A percentile compares a stretch with the other conserved stretches of the same genome.
phyloP scores from a whole-genome alignment of 1,140 invertebrate genomes.

The Halictus rubicundus region DNA sequence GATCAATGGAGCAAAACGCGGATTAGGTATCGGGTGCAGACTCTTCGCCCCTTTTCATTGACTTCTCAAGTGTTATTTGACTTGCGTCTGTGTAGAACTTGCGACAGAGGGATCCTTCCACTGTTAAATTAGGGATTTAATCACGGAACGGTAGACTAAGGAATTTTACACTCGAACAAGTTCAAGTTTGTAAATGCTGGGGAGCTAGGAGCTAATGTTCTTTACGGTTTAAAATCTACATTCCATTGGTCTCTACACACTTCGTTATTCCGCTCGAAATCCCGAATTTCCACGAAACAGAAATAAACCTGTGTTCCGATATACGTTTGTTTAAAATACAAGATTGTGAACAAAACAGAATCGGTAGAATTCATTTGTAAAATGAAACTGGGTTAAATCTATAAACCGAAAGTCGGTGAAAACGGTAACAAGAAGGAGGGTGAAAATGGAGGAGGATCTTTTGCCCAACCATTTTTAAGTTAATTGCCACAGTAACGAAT shows the following conservation, averaged over 20 bases:
- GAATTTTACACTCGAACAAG: neutral
- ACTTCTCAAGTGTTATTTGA: neutral
- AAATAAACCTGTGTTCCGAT: too few species aligned
- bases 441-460: too few species aligned
- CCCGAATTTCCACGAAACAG: neutral
- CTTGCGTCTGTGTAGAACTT: neutral
- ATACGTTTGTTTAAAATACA: too few species aligned
- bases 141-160: neutral
- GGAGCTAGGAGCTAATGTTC: neutral
- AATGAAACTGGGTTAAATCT: too few species aligned
- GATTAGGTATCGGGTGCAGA: neutral
- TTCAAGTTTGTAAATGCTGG: neutral
- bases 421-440: too few species aligned
- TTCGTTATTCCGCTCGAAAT: constrained; percentile 38
- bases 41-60: neutral
- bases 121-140: constrained; percentile 12
- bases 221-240: neutral
- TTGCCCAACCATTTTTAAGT: too few species aligned
- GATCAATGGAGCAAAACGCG: neutral
- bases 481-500: too few species aligned
- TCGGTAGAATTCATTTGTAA: too few species aligned
- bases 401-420: too few species aligned
- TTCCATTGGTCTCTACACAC: neutral
- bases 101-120: neutral
- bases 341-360: too few species aligned